These are phyloP conservation scores for Thymelicus lineola DNA, from an alignment of 2,888 invertebrate genomes.

Conservation along the genomic window DNA sequence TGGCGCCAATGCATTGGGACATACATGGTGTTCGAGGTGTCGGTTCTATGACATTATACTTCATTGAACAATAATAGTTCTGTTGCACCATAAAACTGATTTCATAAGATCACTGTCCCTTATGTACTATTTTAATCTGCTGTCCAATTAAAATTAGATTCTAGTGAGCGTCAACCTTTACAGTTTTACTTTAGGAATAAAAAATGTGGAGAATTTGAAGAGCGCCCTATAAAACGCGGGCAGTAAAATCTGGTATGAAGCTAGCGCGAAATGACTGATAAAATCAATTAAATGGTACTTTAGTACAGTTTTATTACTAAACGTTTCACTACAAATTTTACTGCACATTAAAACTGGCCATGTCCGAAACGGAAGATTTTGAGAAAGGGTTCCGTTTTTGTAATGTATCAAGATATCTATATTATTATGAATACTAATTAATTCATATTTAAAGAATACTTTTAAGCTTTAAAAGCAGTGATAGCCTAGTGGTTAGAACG, in stretches of 20 bases:
- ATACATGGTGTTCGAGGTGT: no score
- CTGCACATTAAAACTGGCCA: not conserved
- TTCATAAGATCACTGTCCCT: not conserved
- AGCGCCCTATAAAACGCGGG: conserved; percentile 1
- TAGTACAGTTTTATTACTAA: conserved; percentile 6
- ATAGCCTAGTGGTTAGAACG: no score
- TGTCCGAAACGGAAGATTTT: not conserved
- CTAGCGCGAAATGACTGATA: conserved; percentile 1
- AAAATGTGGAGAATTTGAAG: conserved; percentile 10
- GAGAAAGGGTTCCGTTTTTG: not conserved
- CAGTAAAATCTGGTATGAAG: conserved; percentile 9
- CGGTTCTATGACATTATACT: no score
- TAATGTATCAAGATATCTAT: no score
- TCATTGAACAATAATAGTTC: not conserved
- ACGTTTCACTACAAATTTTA: not conserved
- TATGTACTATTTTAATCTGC: not conserved
- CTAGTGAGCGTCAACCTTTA: not conserved
- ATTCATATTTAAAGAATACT: no score
- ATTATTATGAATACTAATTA: no score
- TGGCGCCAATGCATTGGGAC: no score
- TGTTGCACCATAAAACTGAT: not conserved
- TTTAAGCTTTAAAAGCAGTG: no score
- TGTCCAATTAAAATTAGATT: not conserved
- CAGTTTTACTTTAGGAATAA: not conserved
- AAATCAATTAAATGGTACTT: conserved; percentile 8